These are phyloP conservation scores for Sorex maritimensis DNA, from an alignment of 2,797 vertebrate species.

Conservation along the genomic window DNA sequence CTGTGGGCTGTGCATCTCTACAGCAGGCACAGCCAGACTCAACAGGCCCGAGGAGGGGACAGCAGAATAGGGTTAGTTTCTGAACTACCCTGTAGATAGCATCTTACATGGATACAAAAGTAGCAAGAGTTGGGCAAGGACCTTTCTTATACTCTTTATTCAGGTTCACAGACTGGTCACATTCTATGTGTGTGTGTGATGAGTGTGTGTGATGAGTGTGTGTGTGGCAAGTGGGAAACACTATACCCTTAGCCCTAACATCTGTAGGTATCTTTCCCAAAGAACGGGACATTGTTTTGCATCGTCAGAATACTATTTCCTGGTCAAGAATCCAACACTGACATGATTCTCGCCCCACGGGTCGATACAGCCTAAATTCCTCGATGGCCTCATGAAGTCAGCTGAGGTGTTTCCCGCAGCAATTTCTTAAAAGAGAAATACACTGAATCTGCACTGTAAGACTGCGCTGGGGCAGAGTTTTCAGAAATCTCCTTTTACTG, in stretches of 20 bases:
- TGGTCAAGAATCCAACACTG: conserved; percentile 29
- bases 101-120: neutral
- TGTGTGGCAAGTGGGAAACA: neutral
- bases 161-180: neutral
- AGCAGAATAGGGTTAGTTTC: neutral
- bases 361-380: neutral
- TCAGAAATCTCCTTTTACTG: neutral
- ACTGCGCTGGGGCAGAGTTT: neutral
- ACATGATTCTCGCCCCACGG: neutral
- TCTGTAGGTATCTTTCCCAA: neutral
- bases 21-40: neutral
- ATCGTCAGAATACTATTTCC: neutral
- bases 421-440: neutral
- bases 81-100: neutral
- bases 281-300: neutral
- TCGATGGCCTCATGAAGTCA: neutral
- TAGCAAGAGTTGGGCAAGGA: neutral
- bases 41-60: no score
- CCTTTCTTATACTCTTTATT: neutral
- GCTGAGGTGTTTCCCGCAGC: neutral
- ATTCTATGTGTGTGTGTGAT: neutral
- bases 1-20: no score
- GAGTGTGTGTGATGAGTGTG: no score
- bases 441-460: neutral
- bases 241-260: neutral